Percentiles rank a stretch among this genome's conserved stretches.
Evolutionary conservation across 2,888 invertebrate genomes (phyloP).

Genomic region (Meliscaeva auricollis): DNA sequence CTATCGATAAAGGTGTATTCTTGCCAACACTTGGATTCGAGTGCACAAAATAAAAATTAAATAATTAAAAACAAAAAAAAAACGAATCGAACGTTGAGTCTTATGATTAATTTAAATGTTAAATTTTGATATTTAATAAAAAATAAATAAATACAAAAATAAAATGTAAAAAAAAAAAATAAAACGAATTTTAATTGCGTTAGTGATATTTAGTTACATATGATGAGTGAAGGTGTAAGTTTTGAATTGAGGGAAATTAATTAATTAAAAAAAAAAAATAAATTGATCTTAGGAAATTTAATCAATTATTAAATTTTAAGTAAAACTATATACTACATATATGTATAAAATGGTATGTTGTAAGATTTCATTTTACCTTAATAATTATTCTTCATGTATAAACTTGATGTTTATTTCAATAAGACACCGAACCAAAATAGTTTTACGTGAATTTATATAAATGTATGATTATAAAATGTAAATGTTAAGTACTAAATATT

Average conservation of each 20-base stretch:
- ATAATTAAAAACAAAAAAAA: conserved; percentile 46
- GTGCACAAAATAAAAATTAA: conserved; percentile 56
- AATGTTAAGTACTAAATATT: neutral
- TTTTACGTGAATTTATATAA: conserved; percentile 75
- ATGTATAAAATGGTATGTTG: conserved; percentile 38
- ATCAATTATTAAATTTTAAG: conserved; percentile 70
- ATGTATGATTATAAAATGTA: conserved; percentile 32
- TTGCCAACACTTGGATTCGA: conserved; percentile 74
- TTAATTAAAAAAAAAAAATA: conserved; percentile 3
- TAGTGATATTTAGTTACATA: conserved; percentile 72
- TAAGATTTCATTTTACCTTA: conserved; percentile 19
- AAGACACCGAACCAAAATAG: conserved; percentile 76
- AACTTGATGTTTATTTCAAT: conserved; percentile 70
- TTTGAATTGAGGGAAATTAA: conserved; percentile 53
- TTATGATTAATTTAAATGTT: conserved; percentile 78
- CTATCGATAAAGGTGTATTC: conserved; percentile 68
- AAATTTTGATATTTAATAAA: conserved; percentile 44
- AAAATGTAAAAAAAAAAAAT: conserved; percentile 28
- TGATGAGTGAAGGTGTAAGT: conserved; percentile 44
- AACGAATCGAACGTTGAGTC: conserved; percentile 76
- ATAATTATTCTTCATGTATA: conserved; percentile 62
- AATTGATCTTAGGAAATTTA: conserved; percentile 62
- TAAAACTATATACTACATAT: conserved; percentile 6
- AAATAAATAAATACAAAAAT: conserved; percentile 21
- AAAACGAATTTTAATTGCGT: conserved; percentile 75